These are phyloP conservation scores for Pomatostomus ruficeps DNA, from an alignment of 2,113 vertebrate genomes.

Conservation along the genomic window DNA sequence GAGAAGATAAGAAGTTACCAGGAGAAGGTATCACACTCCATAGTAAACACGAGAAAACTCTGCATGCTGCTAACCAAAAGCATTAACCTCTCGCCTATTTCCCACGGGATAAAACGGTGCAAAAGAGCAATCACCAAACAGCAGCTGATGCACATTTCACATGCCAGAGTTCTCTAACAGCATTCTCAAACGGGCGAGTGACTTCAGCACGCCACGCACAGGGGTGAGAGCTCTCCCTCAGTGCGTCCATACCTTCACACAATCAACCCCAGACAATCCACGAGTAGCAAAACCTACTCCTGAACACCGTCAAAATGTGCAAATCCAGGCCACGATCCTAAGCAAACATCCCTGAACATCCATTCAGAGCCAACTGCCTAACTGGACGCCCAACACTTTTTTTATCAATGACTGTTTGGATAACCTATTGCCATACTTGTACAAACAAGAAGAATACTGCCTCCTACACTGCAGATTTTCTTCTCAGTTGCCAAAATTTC, in stretches of 20 bases:
- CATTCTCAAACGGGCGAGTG: not conserved
- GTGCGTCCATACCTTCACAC: rapidly evolving
- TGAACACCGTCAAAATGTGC: not conserved
- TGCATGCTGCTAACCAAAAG: rapidly evolving
- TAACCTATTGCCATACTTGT: not conserved
- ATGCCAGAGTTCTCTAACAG: not conserved
- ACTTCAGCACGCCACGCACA: rapidly evolving
- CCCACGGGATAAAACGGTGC: not conserved
- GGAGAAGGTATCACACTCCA: not conserved
- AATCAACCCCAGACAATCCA: rapidly evolving
- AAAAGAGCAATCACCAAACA: not conserved
- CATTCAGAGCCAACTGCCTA: not conserved
- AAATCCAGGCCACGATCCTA: not conserved
- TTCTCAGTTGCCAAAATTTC: not conserved
- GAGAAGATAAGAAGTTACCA: not conserved
- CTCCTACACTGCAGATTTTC: not conserved
- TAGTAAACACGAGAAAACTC: not conserved
- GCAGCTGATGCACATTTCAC: not conserved
- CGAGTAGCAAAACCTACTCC: rapidly evolving
- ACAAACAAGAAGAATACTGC: not conserved
- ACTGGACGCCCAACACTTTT: not conserved
- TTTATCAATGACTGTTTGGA: not conserved
- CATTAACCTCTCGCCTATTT: not conserved
- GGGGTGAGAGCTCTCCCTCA: not conserved
- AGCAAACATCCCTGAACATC: not conserved